phyloP scores from a whole-genome alignment of 2,797 vertebrate genomes.

The Schizopygopsis pylzovi region DNA sequence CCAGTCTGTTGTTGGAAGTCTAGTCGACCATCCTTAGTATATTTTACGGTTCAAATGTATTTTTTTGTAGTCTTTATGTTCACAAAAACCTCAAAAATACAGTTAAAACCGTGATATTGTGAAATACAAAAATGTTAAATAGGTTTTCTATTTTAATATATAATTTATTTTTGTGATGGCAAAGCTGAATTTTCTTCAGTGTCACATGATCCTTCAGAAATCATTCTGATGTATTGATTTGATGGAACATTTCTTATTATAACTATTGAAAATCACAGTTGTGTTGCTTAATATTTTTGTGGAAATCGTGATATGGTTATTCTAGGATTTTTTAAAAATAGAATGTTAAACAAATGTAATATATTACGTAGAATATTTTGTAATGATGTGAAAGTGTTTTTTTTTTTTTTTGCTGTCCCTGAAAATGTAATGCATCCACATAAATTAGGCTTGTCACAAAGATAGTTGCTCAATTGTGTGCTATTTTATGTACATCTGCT shows the following conservation, averaged over 20 bases:
- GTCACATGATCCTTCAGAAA: neutral
- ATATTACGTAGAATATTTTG: neutral
- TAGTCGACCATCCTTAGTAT: neutral
- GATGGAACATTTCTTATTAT: neutral
- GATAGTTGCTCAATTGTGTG: neutral
- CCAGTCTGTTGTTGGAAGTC: neutral
- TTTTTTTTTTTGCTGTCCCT: neutral
- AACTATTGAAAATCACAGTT: neutral
- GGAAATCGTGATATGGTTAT: neutral
- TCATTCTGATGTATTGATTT: neutral
- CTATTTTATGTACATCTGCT: neutral
- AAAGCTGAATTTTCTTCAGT: neutral
- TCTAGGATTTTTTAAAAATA: neutral
- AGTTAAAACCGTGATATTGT: neutral
- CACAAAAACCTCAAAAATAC: no score
- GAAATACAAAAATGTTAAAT: neutral
- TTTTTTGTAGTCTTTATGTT: neutral
- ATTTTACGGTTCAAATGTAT: neutral
- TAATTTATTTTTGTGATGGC: neutral
- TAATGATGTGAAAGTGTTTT: neutral
- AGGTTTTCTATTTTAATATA: neutral
- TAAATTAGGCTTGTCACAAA: neutral
- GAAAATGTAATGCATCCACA: neutral
- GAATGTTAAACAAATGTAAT: neutral
- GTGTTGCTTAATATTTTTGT: neutral